These are phyloP conservation scores for Nesospiza acunhae DNA, from an alignment of 2,113 vertebrate genomes.

Conservation along the genomic window DNA sequence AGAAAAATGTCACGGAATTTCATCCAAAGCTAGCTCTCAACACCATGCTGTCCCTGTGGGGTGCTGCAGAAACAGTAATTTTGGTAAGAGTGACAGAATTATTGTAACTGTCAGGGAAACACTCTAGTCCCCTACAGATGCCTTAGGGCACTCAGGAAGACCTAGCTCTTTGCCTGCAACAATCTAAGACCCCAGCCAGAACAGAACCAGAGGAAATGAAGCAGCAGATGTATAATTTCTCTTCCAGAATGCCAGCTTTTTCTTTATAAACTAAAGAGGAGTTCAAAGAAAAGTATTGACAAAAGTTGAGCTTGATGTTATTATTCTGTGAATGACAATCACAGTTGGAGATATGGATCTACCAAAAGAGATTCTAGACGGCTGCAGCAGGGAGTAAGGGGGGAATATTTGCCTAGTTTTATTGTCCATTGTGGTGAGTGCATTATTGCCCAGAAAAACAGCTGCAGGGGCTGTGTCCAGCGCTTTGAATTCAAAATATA, in stretches of 20 bases:
- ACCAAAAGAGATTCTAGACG: neutral
- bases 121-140: neutral
- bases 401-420: neutral
- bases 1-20: neutral
- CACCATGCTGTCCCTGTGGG: neutral
- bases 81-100: constrained; percentile 12
- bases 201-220: neutral
- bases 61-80: neutral
- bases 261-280: neutral
- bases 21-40: neutral
- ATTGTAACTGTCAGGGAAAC: neutral
- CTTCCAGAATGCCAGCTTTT: neutral
- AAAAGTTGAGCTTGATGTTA: neutral
- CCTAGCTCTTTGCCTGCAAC: neutral
- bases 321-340: neutral
- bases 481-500: neutral
- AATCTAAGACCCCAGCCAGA: neutral
- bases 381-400: neutral
- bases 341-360: neutral
- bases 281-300: neutral
- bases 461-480: neutral
- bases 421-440: neutral
- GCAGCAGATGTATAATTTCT: neutral
- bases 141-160: neutral
- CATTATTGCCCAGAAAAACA: neutral